Base-by-base conservation (phyloP, 2,113 vertebrate species). In the Micronycteris hirsuta region DNA sequence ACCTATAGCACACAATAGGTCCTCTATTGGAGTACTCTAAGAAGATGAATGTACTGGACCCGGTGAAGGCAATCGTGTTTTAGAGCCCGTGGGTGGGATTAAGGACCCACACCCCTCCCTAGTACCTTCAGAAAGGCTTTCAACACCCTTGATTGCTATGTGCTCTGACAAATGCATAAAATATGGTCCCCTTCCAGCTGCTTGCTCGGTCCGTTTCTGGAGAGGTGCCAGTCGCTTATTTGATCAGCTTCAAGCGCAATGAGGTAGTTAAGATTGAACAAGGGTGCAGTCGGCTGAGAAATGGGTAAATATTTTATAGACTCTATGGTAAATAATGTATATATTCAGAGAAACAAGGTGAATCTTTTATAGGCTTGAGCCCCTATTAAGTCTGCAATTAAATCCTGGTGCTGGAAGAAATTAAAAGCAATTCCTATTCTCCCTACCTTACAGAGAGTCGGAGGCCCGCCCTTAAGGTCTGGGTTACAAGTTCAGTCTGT, bases 271-370 rank as follows among this genome's bases (percentile, higher is more conserved):
- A 97, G 82, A 68, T 91, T 82, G 68, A 93, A 41, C 45, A 24
- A 24, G 83, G 94, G 91, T 43, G 38, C 85, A 97, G 95, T 91
- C 19, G 0, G 92, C 87, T 83, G 89, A 97, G 81, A 95, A 96
- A 96, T 93, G 91, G 91, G 95, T 98, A 96, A 97, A 98, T 98
- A 97, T 97, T 98, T 98, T 94, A 98, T 95, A 94, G 94, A 96
- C 91, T 80, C 15, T 65, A 73, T 17, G 11, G 96, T 97, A 98
- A 98, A 97, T 97, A 97, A 97, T 97, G 93, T 91, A 96, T 78
- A 97, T 43, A 95, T 97, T 97, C 88, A 97, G 94, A 96, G 96
- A 96, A 96, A 96, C 96, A 97, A 97, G 93, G 94, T 97, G 77
- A 96, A 97, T 97, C 94, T 96, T 98, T 98, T 97, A 97, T 93